These are phyloP conservation scores for Trissonchulus latispiculum DNA, from an alignment of 2,888 invertebrate species.

Conservation along the genomic window DNA sequence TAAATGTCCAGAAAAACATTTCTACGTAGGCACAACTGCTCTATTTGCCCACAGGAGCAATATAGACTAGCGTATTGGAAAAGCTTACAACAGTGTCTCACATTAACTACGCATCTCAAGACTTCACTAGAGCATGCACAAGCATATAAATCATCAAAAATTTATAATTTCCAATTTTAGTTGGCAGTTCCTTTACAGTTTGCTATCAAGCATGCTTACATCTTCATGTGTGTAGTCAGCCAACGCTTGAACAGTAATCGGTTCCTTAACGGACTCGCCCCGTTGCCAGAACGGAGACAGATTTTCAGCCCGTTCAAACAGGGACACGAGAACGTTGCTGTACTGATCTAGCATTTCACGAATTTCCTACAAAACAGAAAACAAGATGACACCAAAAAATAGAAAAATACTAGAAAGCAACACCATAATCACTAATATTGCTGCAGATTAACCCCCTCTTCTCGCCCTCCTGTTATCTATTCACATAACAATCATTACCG, in stretches of 20 bases:
- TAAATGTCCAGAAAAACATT: too few species aligned
- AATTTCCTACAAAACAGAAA: conserved; percentile 58
- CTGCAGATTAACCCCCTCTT: too few species aligned
- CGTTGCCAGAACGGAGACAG: conserved; percentile 78
- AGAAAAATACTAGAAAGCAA: too few species aligned
- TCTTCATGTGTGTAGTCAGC: conserved; percentile 84
- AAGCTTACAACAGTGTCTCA: too few species aligned
- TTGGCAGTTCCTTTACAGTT: too few species aligned
- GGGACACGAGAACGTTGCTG: conserved; percentile 65
- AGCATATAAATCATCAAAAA: conserved; percentile 4
- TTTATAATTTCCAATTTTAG: background rate
- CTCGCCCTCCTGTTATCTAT: too few species aligned
- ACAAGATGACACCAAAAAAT: background rate
- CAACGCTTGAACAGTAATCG: conserved; percentile 71
- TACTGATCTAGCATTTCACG: conserved; percentile 81
- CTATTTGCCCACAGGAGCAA: too few species aligned
- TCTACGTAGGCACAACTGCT: too few species aligned
- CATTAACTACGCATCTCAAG: too few species aligned
- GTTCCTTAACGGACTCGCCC: conserved; percentile 69
- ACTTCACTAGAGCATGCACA: background rate
- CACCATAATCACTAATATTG: too few species aligned
- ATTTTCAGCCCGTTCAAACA: conserved; percentile 67
- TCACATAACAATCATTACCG: too few species aligned
- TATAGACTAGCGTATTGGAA: too few species aligned
- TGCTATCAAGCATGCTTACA: conserved; percentile 48